Evolutionary conservation across 1,140 invertebrate genomes (phyloP).

Genomic region (Rhizoglyphus robini): DNA sequence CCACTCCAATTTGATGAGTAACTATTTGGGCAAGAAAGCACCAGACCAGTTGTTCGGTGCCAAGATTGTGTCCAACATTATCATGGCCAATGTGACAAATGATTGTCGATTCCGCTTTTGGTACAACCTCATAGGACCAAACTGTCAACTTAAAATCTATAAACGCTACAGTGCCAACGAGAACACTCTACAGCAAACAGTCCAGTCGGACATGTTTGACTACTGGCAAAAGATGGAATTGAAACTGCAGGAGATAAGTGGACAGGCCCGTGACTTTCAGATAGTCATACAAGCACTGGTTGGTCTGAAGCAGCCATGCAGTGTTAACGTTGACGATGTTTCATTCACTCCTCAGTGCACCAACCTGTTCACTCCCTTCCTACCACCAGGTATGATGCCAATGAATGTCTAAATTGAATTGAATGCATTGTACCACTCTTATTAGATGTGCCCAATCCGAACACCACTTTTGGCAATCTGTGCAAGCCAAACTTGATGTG

Average conservation of each 20-base stretch:
- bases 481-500: slow-evolving; percentile 10
- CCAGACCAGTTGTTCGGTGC: background rate
- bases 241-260: too few species aligned
- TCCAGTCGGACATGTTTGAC: background rate
- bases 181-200: background rate
- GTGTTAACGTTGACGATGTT: slow-evolving; percentile 24
- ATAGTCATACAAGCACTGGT: background rate
- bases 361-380: background rate
- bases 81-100: background rate
- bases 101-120: background rate
- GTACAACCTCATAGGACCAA: background rate
- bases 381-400: background rate
- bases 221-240: background rate
- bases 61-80: background rate
- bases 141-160: background rate
- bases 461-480: background rate
- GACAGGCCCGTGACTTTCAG: background rate
- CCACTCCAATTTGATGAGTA: background rate
- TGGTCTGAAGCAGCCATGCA: background rate
- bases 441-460: background rate
- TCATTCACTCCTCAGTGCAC: slow-evolving; percentile 22
- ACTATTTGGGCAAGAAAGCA: background rate
- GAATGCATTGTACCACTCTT: background rate
- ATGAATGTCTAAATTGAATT: too few species aligned
- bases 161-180: background rate